Evolutionary conservation across 2,113 vertebrate species (phyloP).

Genomic region (Hyaena hyaena): DNA sequence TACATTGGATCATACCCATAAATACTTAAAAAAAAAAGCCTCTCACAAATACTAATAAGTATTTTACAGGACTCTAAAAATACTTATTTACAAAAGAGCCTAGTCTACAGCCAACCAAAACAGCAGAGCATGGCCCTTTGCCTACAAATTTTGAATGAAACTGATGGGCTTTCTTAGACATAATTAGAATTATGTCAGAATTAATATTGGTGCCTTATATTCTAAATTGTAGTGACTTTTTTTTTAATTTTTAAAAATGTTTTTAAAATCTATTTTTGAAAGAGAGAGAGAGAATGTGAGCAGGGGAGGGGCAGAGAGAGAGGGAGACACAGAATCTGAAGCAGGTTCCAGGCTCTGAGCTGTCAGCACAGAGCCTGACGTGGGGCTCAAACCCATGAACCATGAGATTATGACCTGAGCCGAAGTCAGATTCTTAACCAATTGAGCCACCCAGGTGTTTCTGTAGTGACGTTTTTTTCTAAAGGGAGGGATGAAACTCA

Average conservation of each 20-base stretch:
- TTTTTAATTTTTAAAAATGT: too few species aligned
- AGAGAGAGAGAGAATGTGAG: too few species aligned
- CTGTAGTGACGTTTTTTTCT: neutral
- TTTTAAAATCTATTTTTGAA: too few species aligned
- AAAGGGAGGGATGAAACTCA: neutral
- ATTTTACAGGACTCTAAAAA: slow-evolving; percentile 18
- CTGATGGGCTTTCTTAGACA: neutral
- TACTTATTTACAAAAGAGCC: neutral
- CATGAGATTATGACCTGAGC: too few species aligned
- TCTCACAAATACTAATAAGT: neutral
- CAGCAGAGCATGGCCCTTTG: neutral
- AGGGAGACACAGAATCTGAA: too few species aligned
- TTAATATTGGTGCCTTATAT: neutral
- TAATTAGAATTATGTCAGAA: neutral
- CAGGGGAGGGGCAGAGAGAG: too few species aligned
- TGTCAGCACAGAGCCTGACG: too few species aligned
- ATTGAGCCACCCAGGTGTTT: too few species aligned
- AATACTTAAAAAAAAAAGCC: neutral
- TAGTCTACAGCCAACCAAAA: neutral
- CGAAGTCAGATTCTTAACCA: too few species aligned
- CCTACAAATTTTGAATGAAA: neutral
- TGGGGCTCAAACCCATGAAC: too few species aligned
- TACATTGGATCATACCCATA: neutral
- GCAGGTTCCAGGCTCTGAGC: too few species aligned
- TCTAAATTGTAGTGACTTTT: neutral